Conservation (phyloP, 2,113 vertebrate genomes). For the Callopanchax toddi region DNA sequence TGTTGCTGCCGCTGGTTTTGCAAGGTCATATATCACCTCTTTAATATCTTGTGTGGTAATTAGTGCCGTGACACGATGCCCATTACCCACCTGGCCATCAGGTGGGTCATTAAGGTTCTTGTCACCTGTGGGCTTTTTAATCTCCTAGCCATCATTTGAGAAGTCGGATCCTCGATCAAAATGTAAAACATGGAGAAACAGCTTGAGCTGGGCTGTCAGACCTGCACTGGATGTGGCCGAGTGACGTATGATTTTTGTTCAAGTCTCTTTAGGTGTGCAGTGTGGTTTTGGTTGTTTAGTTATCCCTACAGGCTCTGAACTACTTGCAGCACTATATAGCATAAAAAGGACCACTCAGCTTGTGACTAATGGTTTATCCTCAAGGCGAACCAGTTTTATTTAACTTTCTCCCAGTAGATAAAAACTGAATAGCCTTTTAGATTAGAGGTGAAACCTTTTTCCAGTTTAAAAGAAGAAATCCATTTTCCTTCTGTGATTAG, state of each 20-base stretch:
- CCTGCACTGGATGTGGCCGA: too few relatives aligned
- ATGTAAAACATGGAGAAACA: background rate
- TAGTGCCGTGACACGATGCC: background rate
- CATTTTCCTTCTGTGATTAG: background rate
- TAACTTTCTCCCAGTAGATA: background rate
- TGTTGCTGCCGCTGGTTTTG: background rate
- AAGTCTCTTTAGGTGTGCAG: too few relatives aligned
- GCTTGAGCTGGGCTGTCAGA: too few relatives aligned
- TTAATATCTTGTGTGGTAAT: background rate
- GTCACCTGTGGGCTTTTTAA: background rate
- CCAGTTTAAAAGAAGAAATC: background rate
- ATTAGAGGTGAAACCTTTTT: background rate
- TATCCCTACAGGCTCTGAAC: too few relatives aligned
- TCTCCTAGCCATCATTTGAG: background rate
- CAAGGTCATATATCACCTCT: background rate
- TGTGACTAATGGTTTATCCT: background rate
- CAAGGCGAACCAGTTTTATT: background rate
- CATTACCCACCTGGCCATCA: background rate
- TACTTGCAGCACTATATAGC: background rate
- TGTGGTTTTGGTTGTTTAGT: background rate
- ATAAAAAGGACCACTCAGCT: background rate
- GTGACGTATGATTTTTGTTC: too few relatives aligned
- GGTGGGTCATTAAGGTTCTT: background rate
- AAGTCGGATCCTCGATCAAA: background rate
- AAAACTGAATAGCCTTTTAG: background rate